A percentile compares a stretch with the other conserved stretches of the same genome.
Conservation (phyloP, 1,140 invertebrate genomes). For the Zaprionus ghesquierei region DNA sequence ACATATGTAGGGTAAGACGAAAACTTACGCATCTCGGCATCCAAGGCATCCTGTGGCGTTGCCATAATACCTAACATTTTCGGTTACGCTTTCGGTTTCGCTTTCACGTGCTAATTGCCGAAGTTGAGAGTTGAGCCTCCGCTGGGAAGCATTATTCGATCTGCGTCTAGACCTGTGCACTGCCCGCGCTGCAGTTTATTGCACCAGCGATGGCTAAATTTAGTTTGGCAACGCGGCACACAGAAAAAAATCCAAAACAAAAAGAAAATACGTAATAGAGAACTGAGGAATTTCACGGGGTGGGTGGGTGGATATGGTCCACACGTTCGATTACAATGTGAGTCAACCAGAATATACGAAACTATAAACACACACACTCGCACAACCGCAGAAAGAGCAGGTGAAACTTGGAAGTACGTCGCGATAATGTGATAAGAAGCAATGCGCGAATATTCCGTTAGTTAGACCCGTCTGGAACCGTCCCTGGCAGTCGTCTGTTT, state of each 20-base stretch:
- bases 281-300: background rate
- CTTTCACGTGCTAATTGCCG: background rate
- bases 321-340: background rate
- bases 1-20: background rate
- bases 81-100: too few relatives aligned
- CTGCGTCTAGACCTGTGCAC: background rate
- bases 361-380: constrained; percentile 5
- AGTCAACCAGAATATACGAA: background rate
- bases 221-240: constrained; percentile 29
- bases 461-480: background rate
- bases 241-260: constrained; percentile 12
- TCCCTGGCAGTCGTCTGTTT: constrained; percentile 53
- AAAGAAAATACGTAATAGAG: constrained; percentile 5
- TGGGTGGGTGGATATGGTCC: background rate
- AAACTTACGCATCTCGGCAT: constrained; percentile 38
- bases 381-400: background rate
- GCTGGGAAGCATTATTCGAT: constrained; percentile 11
- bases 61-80: constrained; percentile 31
- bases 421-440: background rate
- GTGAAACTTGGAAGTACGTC: background rate
- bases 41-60: constrained; percentile 25
- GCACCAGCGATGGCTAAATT: constrained; percentile 26
- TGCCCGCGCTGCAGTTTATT: constrained; percentile 27
- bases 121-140: background rate
- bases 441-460: background rate